Percentiles rank a stretch among this genome's conserved stretches.
phyloP scores from a whole-genome alignment of 2,113 vertebrate species.

The Myotis brandtii region DNA sequence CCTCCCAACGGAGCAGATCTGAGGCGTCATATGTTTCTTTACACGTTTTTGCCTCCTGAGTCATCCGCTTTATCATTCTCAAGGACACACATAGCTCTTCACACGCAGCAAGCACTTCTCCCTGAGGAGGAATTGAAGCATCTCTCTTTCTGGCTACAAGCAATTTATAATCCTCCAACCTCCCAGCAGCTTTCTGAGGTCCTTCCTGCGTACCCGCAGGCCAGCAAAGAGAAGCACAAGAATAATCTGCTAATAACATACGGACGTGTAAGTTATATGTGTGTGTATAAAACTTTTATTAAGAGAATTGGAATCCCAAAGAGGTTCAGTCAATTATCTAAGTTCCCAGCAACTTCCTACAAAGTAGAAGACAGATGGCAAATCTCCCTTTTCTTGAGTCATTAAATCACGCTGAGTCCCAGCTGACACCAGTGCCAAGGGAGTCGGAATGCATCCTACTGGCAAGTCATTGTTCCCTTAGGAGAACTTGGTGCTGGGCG shows the following conservation, averaged over 20 bases:
- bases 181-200: not conserved
- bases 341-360: not conserved
- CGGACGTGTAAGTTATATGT: not conserved
- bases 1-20: not conserved
- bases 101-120: not conserved
- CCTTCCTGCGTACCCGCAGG: not conserved
- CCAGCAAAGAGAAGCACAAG: not conserved
- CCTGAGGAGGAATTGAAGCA: not conserved
- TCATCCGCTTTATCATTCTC: not conserved
- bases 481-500: fast-evolving
- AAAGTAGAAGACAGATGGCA: not conserved
- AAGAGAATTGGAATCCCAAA: not conserved
- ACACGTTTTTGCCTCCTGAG: not conserved
- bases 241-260: not conserved
- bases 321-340: not conserved
- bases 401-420: not conserved
- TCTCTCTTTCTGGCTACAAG: not conserved
- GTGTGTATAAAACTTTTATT: not conserved
- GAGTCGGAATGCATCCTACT: not conserved
- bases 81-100: not conserved
- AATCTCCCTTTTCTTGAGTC: not conserved
- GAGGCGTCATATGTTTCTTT: not conserved
- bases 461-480: not conserved
- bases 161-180: not conserved
- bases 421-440: not conserved